Conservation (phyloP, 2,888 invertebrate species). For the Lithophane semibrunnea region DNA sequence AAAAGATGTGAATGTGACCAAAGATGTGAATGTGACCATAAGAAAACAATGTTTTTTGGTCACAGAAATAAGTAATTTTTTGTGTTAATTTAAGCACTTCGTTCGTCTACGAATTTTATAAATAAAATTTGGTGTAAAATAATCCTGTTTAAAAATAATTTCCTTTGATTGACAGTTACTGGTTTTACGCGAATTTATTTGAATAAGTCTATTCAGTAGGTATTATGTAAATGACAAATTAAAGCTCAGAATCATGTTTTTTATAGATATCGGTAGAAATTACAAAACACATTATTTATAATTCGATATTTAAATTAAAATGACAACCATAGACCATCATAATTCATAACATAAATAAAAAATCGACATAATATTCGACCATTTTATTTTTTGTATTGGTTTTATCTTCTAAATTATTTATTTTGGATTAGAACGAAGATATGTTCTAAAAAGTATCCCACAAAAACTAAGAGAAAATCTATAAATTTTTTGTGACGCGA, state of each 20-base stretch:
- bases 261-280: slow-evolving; percentile 2
- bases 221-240: slow-evolving; percentile 11
- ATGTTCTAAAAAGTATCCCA: too few species aligned
- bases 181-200: slow-evolving; percentile 32
- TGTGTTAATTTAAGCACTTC: too few species aligned
- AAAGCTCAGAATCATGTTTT: background rate
- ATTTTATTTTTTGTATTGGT: background rate
- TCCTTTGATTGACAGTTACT: slow-evolving; percentile 19
- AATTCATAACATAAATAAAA: background rate
- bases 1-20: too few species aligned
- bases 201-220: background rate
- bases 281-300: background rate
- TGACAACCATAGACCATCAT: background rate
- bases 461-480: too few species aligned
- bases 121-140: background rate
- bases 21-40: background rate
- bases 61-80: background rate
- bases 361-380: background rate
- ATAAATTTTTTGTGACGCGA: too few species aligned
- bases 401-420: background rate
- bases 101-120: background rate
- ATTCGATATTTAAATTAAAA: slow-evolving; percentile 23
- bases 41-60: background rate
- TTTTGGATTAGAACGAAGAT: background rate
- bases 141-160: background rate